phyloP scores from a whole-genome alignment of 2,113 vertebrate genomes.

The Apaloderma vittatum region DNA sequence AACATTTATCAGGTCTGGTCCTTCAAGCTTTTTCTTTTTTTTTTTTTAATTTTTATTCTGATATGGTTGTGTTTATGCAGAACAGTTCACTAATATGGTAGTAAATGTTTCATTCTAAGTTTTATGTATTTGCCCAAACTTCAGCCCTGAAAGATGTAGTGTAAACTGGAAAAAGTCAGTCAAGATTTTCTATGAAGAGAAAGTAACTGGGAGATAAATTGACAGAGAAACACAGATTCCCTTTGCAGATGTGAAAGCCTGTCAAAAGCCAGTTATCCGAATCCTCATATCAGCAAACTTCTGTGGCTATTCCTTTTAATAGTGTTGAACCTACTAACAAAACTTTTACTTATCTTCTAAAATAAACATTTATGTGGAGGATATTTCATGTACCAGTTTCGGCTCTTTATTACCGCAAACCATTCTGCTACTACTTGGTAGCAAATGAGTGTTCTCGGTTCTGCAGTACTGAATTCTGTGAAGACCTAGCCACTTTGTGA shows the following conservation, averaged over 20 bases:
- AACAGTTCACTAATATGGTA: neutral
- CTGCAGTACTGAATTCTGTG: neutral
- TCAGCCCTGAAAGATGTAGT: neutral
- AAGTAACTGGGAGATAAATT: neutral
- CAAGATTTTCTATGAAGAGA: neutral
- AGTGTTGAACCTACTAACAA: neutral
- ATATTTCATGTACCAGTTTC: neutral
- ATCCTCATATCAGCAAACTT: neutral
- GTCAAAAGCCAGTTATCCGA: neutral
- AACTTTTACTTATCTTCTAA: neutral
- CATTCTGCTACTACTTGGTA: neutral
- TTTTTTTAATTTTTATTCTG: neutral
- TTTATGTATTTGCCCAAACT: neutral
- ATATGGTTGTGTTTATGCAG: accelerated
- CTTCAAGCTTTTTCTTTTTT: neutral
- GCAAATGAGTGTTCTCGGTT: neutral
- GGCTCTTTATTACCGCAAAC: neutral
- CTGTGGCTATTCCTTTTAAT: neutral
- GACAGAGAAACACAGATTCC: neutral
- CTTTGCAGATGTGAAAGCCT: neutral
- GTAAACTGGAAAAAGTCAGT: neutral
- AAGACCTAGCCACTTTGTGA: neutral
- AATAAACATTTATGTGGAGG: neutral
- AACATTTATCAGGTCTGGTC: accelerated
- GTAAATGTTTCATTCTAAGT: neutral